These are phyloP conservation scores for Hyalella azteca DNA, from an alignment of 2,888 invertebrate species.

Conservation along the genomic window DNA sequence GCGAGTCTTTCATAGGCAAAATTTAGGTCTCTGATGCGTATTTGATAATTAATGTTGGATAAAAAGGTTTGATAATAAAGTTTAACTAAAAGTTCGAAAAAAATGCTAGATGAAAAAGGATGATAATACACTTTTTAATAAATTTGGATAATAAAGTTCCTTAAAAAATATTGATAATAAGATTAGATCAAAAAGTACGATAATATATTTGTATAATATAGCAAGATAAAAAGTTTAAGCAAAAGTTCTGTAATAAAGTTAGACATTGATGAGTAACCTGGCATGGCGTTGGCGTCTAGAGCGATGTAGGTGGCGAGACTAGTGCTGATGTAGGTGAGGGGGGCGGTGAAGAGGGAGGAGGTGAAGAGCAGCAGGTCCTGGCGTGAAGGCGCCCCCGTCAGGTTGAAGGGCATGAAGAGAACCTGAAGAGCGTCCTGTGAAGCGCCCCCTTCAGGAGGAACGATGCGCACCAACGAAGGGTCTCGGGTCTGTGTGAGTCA, in stretches of 20 bases:
- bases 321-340: background rate
- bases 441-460: background rate
- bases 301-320: background rate
- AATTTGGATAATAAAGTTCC: no score
- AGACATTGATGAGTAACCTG: background rate
- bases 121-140: no score
- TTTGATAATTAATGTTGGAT: no score
- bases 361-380: background rate
- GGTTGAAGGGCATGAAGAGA: slow-evolving; percentile 20
- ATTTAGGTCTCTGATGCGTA: no score
- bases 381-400: background rate
- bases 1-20: no score
- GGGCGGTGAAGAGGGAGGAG: background rate
- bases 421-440: background rate
- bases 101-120: no score
- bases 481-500: background rate
- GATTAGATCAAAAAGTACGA: background rate
- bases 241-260: no score
- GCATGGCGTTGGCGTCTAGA: background rate
- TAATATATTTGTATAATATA: no score
- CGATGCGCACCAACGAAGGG: background rate
- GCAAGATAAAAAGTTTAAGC: no score
- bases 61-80: no score
- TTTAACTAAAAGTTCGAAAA: no score
- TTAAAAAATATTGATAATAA: no score